These are phyloP conservation scores for Calcarius lapponicus DNA, from an alignment of 2,797 vertebrate genomes.

Conservation along the genomic window DNA sequence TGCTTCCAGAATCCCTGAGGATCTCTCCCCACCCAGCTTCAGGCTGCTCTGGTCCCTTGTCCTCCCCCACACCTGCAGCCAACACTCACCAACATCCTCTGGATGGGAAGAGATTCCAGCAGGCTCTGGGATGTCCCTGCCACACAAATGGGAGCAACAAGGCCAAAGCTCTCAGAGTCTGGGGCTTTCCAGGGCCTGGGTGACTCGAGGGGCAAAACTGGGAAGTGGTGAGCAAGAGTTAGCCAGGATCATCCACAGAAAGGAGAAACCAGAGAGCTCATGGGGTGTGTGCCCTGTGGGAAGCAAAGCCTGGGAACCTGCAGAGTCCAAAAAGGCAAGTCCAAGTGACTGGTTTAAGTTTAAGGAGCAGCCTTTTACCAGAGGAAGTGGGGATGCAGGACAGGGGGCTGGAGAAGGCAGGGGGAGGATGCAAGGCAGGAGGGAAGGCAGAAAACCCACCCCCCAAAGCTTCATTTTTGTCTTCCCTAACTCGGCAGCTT, in stretches of 20 bases:
- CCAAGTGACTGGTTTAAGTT: not conserved
- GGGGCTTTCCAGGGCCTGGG: not conserved
- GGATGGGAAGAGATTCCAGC: not conserved
- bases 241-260: not conserved
- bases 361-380: constrained; percentile 34
- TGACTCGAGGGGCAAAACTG: not conserved
- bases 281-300: not conserved
- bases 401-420: not conserved
- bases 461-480: constrained; percentile 45
- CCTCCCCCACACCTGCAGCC: not conserved
- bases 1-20: not conserved
- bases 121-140: not conserved
- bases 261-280: not conserved
- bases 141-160: not conserved
- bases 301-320: constrained; percentile 37
- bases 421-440: constrained; percentile 15
- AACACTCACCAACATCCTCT: not conserved
- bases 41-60: not conserved
- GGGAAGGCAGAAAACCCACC: constrained; percentile 13
- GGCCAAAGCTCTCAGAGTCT: not conserved
- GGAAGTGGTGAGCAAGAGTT: not conserved
- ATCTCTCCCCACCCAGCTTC: not conserved
- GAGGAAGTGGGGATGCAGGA: constrained; percentile 5
- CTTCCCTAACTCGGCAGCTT: constrained; percentile 68
- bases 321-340: constrained; percentile 35